Percentiles rank a stretch among this genome's conserved stretches.
Conservation (phyloP, 2,113 vertebrate genomes). For the Phycodurus eques region DNA sequence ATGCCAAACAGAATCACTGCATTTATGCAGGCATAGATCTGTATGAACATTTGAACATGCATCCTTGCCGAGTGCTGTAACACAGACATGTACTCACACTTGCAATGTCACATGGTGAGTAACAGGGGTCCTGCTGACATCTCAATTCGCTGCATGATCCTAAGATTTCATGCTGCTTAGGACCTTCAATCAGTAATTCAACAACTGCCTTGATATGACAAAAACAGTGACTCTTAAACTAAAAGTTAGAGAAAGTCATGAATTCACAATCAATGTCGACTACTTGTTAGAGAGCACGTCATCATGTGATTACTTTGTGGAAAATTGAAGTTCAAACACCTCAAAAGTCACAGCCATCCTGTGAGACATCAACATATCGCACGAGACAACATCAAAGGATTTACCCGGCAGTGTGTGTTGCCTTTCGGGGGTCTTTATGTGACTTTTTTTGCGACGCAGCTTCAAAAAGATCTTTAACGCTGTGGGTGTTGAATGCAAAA, state of each 20-base stretch:
- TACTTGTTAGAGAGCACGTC: no score
- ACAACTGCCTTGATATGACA: constrained; percentile 34
- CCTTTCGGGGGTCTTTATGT: no score
- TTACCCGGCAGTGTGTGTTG: no score
- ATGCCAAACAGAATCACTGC: not conserved
- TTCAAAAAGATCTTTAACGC: not conserved
- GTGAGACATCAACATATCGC: no score
- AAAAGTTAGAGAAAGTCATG: not conserved
- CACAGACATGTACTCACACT: constrained; percentile 49
- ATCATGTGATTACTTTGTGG: not conserved
- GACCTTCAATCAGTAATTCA: constrained; percentile 22
- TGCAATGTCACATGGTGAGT: constrained; percentile 43
- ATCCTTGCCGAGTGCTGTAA: constrained; percentile 13
- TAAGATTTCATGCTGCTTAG: constrained; percentile 28
- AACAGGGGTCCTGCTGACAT: constrained; percentile 49
- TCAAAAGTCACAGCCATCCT: no score
- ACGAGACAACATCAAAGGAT: no score
- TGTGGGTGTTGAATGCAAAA: not conserved
- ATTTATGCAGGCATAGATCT: not conserved
- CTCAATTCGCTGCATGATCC: constrained; percentile 26
- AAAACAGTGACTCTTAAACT: no score
- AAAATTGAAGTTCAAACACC: no score
- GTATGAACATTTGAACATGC: constrained; percentile 5
- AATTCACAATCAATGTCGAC: not conserved
- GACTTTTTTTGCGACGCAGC: not conserved